A percentile compares a stretch with the other conserved stretches of the same genome.
Evolutionary conservation across 2,888 invertebrate genomes (phyloP).

Genomic region (Philaethria dido): DNA sequence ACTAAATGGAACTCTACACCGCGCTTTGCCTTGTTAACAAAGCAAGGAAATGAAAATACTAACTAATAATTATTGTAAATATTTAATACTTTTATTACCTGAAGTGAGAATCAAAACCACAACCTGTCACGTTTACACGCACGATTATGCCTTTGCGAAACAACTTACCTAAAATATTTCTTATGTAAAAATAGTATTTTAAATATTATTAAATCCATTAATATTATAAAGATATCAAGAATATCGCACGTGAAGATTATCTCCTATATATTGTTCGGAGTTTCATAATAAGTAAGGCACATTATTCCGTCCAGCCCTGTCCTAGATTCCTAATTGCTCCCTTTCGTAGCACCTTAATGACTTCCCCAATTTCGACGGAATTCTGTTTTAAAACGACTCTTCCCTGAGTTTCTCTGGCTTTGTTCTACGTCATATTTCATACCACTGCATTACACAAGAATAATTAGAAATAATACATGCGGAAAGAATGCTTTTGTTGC

Average conservation of each 20-base stretch:
- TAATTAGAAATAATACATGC: slow-evolving; percentile 33
- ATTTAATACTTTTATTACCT: no score
- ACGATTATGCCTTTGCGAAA: no score
- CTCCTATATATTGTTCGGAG: slow-evolving; percentile 35
- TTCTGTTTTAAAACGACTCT: slow-evolving; percentile 65
- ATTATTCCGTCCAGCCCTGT: slow-evolving; percentile 53
- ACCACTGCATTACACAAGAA: slow-evolving; percentile 29
- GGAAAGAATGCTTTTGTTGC: slow-evolving; percentile 19
- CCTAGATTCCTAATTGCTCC: slow-evolving; percentile 72
- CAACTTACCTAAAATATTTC: no score
- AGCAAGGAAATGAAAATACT: no score
- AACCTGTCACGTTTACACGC: no score
- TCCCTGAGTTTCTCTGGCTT: slow-evolving; percentile 34
- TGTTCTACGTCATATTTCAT: slow-evolving; percentile 36
- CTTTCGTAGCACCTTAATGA: slow-evolving; percentile 70
- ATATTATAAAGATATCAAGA: slow-evolving; percentile 6
- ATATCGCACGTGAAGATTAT: slow-evolving; percentile 20
- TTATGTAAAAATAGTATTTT: not conserved
- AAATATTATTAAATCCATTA: not conserved
- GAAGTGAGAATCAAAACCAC: no score
- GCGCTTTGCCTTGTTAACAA: no score
- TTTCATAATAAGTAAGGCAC: slow-evolving; percentile 45
- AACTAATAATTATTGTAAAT: no score
- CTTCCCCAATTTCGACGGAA: slow-evolving; percentile 71
- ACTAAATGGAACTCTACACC: no score